These are phyloP conservation scores for Crax fasciolata DNA, from an alignment of 2,797 vertebrate species.

Conservation along the genomic window DNA sequence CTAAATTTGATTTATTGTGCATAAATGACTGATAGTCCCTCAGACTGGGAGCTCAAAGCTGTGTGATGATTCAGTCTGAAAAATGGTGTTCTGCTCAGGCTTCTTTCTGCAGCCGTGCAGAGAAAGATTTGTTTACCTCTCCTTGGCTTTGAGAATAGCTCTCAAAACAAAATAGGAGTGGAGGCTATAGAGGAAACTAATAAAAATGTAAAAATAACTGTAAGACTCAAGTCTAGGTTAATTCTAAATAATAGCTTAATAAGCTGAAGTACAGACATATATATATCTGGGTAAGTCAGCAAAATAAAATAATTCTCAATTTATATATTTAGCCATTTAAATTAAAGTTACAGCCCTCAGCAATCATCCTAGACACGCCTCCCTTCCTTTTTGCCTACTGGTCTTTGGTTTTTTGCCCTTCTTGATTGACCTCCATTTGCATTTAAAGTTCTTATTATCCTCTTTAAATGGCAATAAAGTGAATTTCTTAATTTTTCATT, in stretches of 20 bases:
- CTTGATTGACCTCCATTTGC: neutral
- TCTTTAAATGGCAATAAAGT: neutral
- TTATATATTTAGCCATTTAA: neutral
- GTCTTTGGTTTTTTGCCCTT: neutral
- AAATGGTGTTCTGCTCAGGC: neutral
- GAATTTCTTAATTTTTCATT: slow-evolving; percentile 2
- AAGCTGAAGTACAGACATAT: neutral
- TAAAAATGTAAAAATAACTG: neutral
- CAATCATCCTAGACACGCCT: neutral
- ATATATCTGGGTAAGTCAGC: neutral
- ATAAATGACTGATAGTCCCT: neutral
- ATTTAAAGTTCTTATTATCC: neutral
- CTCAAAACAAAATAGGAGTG: neutral
- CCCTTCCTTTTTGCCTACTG: neutral
- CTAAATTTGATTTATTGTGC: neutral
- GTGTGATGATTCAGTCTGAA: neutral
- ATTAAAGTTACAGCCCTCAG: neutral
- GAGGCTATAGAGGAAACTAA: neutral
- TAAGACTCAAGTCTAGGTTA: neutral
- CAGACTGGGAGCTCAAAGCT: neutral
- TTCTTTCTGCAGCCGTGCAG: neutral
- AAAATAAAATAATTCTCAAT: neutral
- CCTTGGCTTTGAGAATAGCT: neutral
- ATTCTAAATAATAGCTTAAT: neutral
- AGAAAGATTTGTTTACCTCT: neutral